Evolutionary conservation across 1,140 invertebrate genomes (phyloP), one percentile per base, ranked within the genome.

Genomic region (Nymphalis io): DNA sequence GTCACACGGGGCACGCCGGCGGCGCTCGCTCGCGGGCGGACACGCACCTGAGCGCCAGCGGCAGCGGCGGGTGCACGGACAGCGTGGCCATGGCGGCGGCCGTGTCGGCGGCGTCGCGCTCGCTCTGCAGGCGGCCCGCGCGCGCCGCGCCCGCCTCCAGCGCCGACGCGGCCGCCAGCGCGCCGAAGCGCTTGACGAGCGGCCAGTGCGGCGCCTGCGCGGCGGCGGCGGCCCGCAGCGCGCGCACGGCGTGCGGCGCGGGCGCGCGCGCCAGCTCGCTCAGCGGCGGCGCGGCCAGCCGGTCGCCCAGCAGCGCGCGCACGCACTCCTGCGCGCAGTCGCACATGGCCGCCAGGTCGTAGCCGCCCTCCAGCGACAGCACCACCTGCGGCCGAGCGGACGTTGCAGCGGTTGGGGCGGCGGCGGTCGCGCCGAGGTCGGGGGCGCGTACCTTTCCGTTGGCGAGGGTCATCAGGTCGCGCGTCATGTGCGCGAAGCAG

Each of bases 251-350:
- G 85, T 96, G 96, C 80, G 96, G 93, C 79, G 95, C 96, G 5
- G 98, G 97, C 63, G 93, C 91, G 64, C 97, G 93, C 21, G 94
- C 93, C 67, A 98, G 88, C 92, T 99, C 98, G 75, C 95, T 93
- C 42, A 96, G 94, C n/a, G 94, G 89, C 13, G 98, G 94, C 18
- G 95, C 94, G 10, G 95, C 93, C 0, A 95, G 93, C 60, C 96
- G 94, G 82, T 98, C 96, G n/a, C 97, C 97, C 18, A 99, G 93
- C 39, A 99, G 90, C 11, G 98, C 97, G 67, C 95, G 93, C 1
- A 99, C 96, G 92, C 98, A 99, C 87, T 98, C 97, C 90, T 99
- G 97, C n/a, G 98, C 97, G 66, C 97, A 97, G 93, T 99, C 98
- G 93, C 98, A 99, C 79, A 99, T 98, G 16, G 98, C 95, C 12